Evolutionary conservation across 2,113 vertebrate species (phyloP).

Genomic region (Naja naja): DNA sequence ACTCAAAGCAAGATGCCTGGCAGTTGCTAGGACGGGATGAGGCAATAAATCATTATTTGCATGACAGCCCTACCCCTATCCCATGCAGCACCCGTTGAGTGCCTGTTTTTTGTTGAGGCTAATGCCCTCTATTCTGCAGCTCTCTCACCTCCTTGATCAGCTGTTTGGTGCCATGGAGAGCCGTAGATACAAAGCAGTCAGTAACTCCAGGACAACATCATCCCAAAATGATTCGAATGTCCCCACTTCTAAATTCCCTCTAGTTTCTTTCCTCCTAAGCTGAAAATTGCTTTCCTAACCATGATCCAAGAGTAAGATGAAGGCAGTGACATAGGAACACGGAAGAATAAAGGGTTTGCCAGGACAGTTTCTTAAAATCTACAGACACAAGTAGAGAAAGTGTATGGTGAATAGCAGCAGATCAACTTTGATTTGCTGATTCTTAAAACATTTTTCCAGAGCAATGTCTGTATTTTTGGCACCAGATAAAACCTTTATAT

Average conservation of each 20-base stretch:
- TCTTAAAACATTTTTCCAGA: neutral
- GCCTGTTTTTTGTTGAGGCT: neutral
- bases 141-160: neutral
- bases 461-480: neutral
- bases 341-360: neutral
- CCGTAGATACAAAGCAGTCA: neutral
- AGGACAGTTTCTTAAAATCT: neutral
- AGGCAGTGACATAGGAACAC: neutral
- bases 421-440: neutral
- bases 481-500: neutral
- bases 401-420: neutral
- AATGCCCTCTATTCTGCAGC: neutral
- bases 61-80: neutral
- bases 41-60: neutral
- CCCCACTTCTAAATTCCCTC: neutral
- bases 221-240: neutral
- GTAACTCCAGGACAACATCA: neutral
- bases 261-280: neutral
- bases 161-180: neutral
- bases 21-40: neutral
- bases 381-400: neutral
- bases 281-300: neutral
- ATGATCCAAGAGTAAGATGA: neutral
- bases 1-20: neutral
- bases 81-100: neutral